Evolutionary conservation across 1,140 invertebrate genomes (phyloP).

Genomic region (Megalonaias nervosa): DNA sequence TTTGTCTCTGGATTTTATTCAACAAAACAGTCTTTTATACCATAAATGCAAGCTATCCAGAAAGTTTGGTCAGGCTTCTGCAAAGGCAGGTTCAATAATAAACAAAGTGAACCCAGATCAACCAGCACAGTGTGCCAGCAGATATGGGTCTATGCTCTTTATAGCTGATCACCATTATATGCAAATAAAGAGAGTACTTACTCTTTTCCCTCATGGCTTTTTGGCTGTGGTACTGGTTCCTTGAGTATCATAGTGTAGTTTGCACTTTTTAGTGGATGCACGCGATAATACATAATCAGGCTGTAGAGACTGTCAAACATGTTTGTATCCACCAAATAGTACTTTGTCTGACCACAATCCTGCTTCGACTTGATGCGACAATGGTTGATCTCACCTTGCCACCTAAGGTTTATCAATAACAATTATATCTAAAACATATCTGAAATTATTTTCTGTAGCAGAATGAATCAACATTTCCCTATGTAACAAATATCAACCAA

Average conservation of each 20-base stretch:
- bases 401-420: slow-evolving; percentile 72
- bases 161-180: no score
- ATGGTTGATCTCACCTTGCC: slow-evolving; percentile 91
- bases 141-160: no score
- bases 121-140: no score
- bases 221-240: slow-evolving; percentile 95
- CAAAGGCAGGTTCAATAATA: no score
- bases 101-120: no score
- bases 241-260: slow-evolving; percentile 90
- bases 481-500: no score
- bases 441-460: not conserved
- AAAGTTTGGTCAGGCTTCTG: no score
- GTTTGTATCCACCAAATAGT: slow-evolving; percentile 90
- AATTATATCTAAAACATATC: not conserved
- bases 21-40: no score
- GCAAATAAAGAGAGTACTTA: slow-evolving; percentile 45
- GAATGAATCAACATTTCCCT: not conserved
- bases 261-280: slow-evolving; percentile 87
- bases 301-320: slow-evolving; percentile 95
- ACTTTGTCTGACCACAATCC: slow-evolving; percentile 88
- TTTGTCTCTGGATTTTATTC: no score
- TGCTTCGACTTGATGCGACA: slow-evolving; percentile 92
- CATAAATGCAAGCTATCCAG: no score
- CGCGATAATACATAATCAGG: slow-evolving; percentile 92
- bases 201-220: slow-evolving; percentile 93